These are phyloP conservation scores for Thalassaphorura encarpata DNA, from an alignment of 1,140 invertebrate genomes.

Conservation along the genomic window DNA sequence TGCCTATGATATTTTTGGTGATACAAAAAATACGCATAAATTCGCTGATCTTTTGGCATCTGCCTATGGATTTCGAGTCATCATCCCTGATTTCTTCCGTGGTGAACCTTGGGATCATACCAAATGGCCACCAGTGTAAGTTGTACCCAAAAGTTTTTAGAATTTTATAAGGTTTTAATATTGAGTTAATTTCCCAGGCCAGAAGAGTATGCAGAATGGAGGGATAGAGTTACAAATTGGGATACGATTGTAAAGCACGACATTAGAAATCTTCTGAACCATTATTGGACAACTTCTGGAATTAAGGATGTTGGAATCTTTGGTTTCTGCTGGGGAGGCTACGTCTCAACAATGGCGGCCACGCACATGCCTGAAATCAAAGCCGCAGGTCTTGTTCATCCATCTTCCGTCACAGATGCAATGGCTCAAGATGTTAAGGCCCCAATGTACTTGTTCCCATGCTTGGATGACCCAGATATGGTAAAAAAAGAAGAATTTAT, in stretches of 20 bases:
- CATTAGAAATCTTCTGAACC: conserved; percentile 13
- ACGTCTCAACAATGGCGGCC: conserved; percentile 18
- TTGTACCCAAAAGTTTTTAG: too few species aligned
- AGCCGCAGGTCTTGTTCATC: conserved; percentile 25
- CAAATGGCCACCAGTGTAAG: too few species aligned
- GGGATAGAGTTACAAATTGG: too few species aligned
- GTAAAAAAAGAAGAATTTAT: too few species aligned
- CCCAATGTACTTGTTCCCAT: conserved; percentile 22
- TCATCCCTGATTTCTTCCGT: conserved; percentile 18
- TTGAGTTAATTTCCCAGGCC: too few species aligned
- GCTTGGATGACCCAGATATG: conserved; percentile 26
- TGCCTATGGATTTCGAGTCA: conserved; percentile 5
- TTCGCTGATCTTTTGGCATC: conserved; percentile 10
- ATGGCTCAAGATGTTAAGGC: conserved; percentile 11
- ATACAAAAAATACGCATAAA: conserved; percentile 11
- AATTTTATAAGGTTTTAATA: too few species aligned
- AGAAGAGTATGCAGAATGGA: too few species aligned
- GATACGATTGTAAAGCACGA: conserved; percentile 24
- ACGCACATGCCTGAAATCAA: conserved; percentile 19
- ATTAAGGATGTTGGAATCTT: conserved; percentile 22
- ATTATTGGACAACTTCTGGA: conserved; percentile 13
- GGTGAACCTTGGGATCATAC: conserved; percentile 5
- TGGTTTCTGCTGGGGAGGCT: conserved; percentile 32
- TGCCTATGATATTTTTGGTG: conserved; percentile 22
- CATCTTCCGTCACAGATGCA: conserved; percentile 13